These are phyloP conservation scores for Lagodon rhomboides DNA, from an alignment of 2,797 vertebrate species.

Conservation along the genomic window DNA sequence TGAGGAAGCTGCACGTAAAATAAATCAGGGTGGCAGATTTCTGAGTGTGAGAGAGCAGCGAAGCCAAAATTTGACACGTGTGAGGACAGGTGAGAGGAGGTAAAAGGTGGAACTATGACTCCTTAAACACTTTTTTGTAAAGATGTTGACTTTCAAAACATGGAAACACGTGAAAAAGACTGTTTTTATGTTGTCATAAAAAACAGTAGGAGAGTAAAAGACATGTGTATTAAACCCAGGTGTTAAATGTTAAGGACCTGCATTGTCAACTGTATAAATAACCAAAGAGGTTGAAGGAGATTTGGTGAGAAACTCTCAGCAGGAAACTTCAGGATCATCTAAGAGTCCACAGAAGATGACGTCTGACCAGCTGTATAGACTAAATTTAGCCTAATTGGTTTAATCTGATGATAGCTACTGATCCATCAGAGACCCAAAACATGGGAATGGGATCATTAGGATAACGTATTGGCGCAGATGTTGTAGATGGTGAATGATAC, in stretches of 20 bases:
- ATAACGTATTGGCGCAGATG: background rate
- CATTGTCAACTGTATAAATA: background rate
- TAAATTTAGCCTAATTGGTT: background rate
- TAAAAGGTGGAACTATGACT: background rate
- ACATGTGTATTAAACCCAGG: background rate
- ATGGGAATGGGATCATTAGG: background rate
- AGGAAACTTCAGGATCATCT: background rate
- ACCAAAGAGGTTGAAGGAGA: background rate
- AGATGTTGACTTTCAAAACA: background rate
- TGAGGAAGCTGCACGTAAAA: background rate
- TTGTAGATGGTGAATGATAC: background rate
- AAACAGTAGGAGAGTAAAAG: background rate
- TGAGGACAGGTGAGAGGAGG: background rate
- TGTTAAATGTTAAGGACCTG: background rate
- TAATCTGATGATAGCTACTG: conserved; percentile 5
- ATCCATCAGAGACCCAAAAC: conserved; percentile 15
- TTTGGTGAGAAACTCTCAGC: background rate
- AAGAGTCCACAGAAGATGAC: background rate
- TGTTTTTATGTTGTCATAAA: background rate
- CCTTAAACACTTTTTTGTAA: too few species aligned
- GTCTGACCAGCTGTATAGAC: background rate
- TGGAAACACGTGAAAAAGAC: too few species aligned
- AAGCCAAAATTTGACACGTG: background rate
- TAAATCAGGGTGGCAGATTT: background rate
- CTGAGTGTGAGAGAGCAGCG: background rate